Evolutionary conservation across 2,113 vertebrate species (phyloP), one percentile per base, ranked within the genome.

Genomic region (Dryoscopus gambensis): DNA sequence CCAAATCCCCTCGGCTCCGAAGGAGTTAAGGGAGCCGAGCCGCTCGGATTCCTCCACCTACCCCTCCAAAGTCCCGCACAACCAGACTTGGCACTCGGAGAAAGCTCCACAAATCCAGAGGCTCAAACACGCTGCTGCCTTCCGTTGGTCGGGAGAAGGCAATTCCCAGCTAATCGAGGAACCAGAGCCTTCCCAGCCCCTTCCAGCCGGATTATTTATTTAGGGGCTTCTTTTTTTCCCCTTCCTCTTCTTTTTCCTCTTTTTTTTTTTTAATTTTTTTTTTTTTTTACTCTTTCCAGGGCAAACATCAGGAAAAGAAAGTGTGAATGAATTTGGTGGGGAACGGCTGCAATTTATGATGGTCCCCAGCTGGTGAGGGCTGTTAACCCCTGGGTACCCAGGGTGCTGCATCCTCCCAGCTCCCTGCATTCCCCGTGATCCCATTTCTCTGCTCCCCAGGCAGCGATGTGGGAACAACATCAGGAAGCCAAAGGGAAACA

Each of bases 1-100:
- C 74, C 57, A 12, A 57, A 82, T 6, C 24, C 6, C 1, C 62
- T 12, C 47, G 22, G 96, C 74, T 63, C 52, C 3, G 79, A 94
- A 97, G 92, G 96, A 40, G 97, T 97, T 97, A 97, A 97, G 2
- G 35, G 63, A 82, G 88, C 69, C 7, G 70, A 86, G 82, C 19
- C 52, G 83, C 87, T 96, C 93, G 1, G 95, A 89, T 94, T 96
- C 94, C 97, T 93, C 84, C 90, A 94, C 79, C 96, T 82, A 39
- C 89, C 92, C 56, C 96, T 93, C 82, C 92, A 9, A 69, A 90
- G 95, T 94, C 95, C 95, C 60, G 70, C 78, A 91, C 89, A 93
- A 94, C 93, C 95, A 94, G 95, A 97, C 96, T 97, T 97, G 97
- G 97, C 97, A 97, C 95, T 74, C 11, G 17, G 91, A 93, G 94